Base-by-base conservation (phyloP, 2,113 vertebrate species). In the Euleptes europaea region DNA sequence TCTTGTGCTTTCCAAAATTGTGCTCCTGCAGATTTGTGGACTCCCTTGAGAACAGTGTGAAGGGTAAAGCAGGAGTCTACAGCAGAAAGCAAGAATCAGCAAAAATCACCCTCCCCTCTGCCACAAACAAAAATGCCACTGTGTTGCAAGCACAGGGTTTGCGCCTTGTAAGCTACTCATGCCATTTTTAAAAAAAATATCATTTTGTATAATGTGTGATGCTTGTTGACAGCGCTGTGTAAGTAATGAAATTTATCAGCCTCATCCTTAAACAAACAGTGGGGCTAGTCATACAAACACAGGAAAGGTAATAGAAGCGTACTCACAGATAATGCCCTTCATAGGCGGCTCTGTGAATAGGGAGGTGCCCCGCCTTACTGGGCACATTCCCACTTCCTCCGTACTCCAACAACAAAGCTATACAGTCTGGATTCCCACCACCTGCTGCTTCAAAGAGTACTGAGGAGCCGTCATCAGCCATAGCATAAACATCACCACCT, bases 241-340 rank as follows among this genome's bases (percentile, higher is more conserved):
- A 9, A 26, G 6, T 26, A 35, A 33, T 38, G 44, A n/a, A 51
- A 21, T 33, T 2, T 42, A n/a, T n/a, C 49, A 10, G 26, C 23
- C 26, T 63, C 26, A 63, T 28, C 60, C 26, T 63, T 63, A 63
- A 63, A 28, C 7, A 26, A 63, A 63, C 23, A 26, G 8, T 63
- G 60, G n/a, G 60, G 23, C 26, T 63, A 63, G 6, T 28, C 28
- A 42, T 3, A 70, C 40, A 71, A 85, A 78, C 10, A 15, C n/a
- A 75, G 38, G 79, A 57, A 65, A 88, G 78, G 73, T 17, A 1
- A 0, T 63, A 0, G 82, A 86, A n/a, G 44, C 7, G 81, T 87
- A 95, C 97, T 98, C 89, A 98, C 98, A 98, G 91, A 26, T 97
- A 98, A 94, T 98, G 97, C 1, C 97, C 97, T 84, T 97, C 96